Evolutionary conservation across 2,113 vertebrate genomes (phyloP).

Genomic region (Myotis davidii): DNA sequence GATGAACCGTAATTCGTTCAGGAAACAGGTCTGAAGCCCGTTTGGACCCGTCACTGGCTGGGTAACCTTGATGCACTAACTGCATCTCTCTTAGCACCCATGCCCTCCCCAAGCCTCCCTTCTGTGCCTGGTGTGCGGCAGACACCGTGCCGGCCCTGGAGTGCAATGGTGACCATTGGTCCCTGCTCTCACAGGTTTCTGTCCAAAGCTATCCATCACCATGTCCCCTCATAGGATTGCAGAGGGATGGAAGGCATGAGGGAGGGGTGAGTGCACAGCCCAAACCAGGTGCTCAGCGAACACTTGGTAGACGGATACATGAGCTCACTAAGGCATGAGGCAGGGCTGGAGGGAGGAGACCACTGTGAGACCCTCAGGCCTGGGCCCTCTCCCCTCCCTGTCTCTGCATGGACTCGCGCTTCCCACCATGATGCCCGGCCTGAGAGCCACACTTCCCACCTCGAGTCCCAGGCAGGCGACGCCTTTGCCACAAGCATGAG

Average conservation of each 20-base stretch:
- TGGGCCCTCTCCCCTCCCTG: neutral
- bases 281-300: neutral
- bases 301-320: no score
- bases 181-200: neutral
- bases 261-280: no score
- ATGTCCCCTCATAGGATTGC: accelerated
- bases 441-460: neutral
- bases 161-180: neutral
- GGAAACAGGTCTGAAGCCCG: neutral
- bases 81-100: neutral
- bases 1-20: neutral
- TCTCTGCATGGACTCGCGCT: neutral
- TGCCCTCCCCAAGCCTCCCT: neutral
- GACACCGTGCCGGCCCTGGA: neutral
- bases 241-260: no score
- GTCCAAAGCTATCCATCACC: neutral
- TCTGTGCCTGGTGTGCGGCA: neutral
- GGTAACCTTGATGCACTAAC: accelerated
- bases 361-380: neutral
- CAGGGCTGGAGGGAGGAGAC: neutral
- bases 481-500: neutral
- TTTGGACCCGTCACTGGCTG: neutral
- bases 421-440: accelerated
- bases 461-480: no score
- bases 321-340: neutral